Base-by-base conservation (phyloP, 1,140 invertebrate species). In the Mactra quadrangularis region DNA sequence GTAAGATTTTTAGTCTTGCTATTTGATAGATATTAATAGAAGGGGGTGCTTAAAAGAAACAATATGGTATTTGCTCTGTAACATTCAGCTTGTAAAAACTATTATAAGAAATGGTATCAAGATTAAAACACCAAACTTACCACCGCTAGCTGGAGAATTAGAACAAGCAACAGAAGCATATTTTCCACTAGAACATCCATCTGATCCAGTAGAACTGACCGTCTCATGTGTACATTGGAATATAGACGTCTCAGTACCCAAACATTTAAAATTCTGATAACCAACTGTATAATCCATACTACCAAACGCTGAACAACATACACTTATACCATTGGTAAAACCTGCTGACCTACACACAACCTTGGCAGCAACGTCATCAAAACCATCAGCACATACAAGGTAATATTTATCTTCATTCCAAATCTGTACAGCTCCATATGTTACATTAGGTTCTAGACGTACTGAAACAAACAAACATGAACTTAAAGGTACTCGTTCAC, bases 361-460 rank as follows among this genome's bases (percentile, higher is more conserved):
- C 45, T 77, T 78, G 25, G 88, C 88, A 22, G 83, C 85, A 11
- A 66, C 55, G 19, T 86, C 85, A 45, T 84, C 76, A 76, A 89
- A 89, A n/a, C 66, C 78, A 45, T 89, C 88, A 29, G 84, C 82
- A 71, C 88, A 89, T 3, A 89, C 88, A 17, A 89, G 19, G 29
- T 78, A 22, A 74, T 81, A 41, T 22, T 59, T 52, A 0, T 72
- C 70, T 33, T 82, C 70, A 53, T 85, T 85, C 76, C 81, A 84
- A 7, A 87, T 68, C 38, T 78, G 38, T 1, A 89, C 70, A 70
- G 78, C 83, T 52, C 88, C 88, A 71, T 86, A 89, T 7, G 83
- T 85, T 17, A 71, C 25, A 45, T 84, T 86, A 3, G 77, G 82
- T 27, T 64, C 55, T 29, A 89, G 72, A 31, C 75, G 68, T 19